A percentile compares a stretch with the other conserved stretches of the same genome.
Evolutionary conservation across 2,888 invertebrate genomes (phyloP).

Genomic region (Chorisops tibialis): DNA sequence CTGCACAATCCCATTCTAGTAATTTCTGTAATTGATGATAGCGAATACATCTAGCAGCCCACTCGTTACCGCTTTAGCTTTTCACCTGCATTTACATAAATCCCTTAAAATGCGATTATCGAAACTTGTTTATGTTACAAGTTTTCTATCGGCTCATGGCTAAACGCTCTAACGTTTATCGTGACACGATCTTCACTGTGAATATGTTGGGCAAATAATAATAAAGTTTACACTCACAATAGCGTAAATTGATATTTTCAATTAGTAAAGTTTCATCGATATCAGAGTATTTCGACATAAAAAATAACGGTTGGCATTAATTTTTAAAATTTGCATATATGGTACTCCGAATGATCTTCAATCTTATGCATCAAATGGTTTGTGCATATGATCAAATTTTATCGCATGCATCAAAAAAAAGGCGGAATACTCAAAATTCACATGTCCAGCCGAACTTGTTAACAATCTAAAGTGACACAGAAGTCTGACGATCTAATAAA

Average conservation of each 20-base stretch:
- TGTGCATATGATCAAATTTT: no score
- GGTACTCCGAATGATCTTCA: no score
- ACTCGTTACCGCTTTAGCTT: neutral
- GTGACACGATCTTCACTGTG: conserved; percentile 12
- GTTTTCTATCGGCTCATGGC: neutral
- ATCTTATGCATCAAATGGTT: no score
- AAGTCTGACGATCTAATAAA: no score
- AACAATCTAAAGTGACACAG: no score
- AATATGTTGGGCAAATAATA: no score
- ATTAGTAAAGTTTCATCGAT: neutral
- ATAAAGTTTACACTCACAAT: neutral
- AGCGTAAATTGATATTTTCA: conserved; percentile 13
- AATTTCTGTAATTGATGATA: conserved; percentile 24
- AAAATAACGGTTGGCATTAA: no score
- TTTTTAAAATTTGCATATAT: no score
- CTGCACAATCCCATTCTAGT: conserved; percentile 11
- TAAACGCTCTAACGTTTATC: neutral
- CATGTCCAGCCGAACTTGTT: no score
- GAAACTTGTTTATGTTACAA: neutral
- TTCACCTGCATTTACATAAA: conserved; percentile 18
- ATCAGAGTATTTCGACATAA: no score
- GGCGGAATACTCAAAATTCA: no score
- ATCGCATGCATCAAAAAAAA: no score
- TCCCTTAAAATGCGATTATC: conserved; percentile 7
- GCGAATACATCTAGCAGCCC: neutral